phyloP scores from a whole-genome alignment of 2,888 invertebrate genomes.

The Eledona agricola region DNA sequence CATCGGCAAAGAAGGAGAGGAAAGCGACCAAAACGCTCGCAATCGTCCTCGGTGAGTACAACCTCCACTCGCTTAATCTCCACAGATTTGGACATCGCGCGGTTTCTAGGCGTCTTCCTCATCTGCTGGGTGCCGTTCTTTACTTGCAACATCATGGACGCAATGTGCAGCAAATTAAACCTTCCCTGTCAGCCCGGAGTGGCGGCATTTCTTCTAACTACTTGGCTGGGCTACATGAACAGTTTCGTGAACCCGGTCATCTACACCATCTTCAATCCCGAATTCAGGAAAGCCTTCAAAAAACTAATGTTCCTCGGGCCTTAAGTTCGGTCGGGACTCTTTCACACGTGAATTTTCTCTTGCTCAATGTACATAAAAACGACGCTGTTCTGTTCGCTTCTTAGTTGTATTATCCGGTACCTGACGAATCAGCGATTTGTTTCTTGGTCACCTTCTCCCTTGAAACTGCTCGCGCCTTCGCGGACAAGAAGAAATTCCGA shows the following conservation, averaged over 20 bases:
- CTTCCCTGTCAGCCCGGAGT: slow-evolving; percentile 84
- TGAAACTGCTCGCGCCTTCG: slow-evolving; percentile 15
- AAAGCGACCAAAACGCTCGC: slow-evolving; percentile 99
- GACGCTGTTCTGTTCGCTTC: slow-evolving; percentile 26
- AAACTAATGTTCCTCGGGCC: slow-evolving; percentile 81
- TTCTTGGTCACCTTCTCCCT: slow-evolving; percentile 18
- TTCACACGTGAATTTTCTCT: slow-evolving; percentile 33
- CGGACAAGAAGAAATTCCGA: slow-evolving; percentile 49
- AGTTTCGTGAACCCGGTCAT: slow-evolving; percentile 93
- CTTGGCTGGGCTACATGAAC: slow-evolving; percentile 99
- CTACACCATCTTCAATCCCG: slow-evolving; percentile 95
- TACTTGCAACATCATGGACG: slow-evolving; percentile 96
- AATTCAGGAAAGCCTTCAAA: slow-evolving; percentile 98
- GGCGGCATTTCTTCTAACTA: slow-evolving; percentile 91
- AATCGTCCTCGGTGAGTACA: slow-evolving; percentile 90
- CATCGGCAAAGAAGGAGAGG: slow-evolving; percentile 92
- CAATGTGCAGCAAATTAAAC: slow-evolving; percentile 89
- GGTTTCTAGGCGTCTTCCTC: slow-evolving; percentile 90
- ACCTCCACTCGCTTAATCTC: slow-evolving; percentile 6
- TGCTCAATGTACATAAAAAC: slow-evolving; percentile 49
- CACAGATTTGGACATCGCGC: too few species aligned
- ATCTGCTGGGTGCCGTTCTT: slow-evolving; percentile 99
- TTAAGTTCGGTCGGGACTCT: slow-evolving; percentile 41
- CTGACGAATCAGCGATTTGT: slow-evolving; percentile 33
- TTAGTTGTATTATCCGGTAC: slow-evolving; percentile 29